Percentiles rank a stretch among this genome's conserved stretches.
Conservation (phyloP, 1,140 invertebrate species). For the Drosophila funebris region DNA sequence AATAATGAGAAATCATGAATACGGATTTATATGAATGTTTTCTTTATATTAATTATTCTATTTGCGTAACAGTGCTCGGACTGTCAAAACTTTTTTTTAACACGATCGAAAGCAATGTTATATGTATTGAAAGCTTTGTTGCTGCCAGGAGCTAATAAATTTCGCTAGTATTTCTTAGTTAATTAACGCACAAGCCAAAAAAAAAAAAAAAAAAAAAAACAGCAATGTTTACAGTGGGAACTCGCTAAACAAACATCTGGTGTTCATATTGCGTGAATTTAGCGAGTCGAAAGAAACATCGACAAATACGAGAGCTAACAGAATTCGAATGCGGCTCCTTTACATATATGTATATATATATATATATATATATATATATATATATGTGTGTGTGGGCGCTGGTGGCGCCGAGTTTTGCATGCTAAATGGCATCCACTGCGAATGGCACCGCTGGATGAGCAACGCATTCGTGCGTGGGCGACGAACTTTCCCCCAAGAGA, state of each 20-base stretch:
- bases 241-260: conserved; percentile 39
- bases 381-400: background rate
- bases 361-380: conserved; percentile 4
- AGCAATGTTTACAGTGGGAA: conserved; percentile 3
- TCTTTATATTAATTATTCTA: conserved; percentile 13
- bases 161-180: conserved; percentile 45
- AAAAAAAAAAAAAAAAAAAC: background rate
- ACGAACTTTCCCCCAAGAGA: conserved; percentile 57
- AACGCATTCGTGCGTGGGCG: conserved; percentile 72
- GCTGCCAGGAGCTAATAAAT: conserved; percentile 57
- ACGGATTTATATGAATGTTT: conserved; percentile 12
- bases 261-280: conserved; percentile 47
- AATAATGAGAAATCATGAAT: conserved; percentile 16
- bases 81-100: conserved; percentile 27
- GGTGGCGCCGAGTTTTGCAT: conserved; percentile 22
- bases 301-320: conserved; percentile 14
- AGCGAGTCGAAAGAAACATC: conserved; percentile 37
- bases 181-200: conserved; percentile 50
- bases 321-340: conserved; percentile 19
- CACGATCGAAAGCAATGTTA: conserved; percentile 10
- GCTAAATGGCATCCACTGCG: conserved; percentile 13
- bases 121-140: conserved; percentile 25
- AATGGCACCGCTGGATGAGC: conserved; percentile 44
- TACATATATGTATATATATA: conserved; percentile 7
- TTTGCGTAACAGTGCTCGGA: conserved; percentile 2